A percentile compares a stretch with the other conserved stretches of the same genome.
These are phyloP conservation scores for Sinocyclocheilus rhinocerous DNA, from an alignment of 2,113 vertebrate genomes.

Conservation along the genomic window DNA sequence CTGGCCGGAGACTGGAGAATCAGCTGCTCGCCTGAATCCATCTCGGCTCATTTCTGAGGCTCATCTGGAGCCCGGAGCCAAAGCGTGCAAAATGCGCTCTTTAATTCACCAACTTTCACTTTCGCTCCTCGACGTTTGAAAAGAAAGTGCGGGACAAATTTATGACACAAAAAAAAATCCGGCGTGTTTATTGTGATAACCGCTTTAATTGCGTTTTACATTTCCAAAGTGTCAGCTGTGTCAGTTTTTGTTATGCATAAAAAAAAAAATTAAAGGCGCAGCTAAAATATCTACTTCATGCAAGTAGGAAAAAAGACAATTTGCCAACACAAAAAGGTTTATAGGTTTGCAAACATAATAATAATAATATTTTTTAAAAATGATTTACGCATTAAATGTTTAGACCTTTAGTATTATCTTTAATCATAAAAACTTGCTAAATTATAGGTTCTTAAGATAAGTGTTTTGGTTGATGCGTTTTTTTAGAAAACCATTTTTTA, in stretches of 20 bases:
- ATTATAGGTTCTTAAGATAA: background rate
- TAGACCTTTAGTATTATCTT: background rate
- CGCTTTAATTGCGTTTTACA: background rate
- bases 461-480: background rate
- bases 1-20: conserved; percentile 89
- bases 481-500: background rate
- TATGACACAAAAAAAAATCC: background rate
- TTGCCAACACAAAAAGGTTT: background rate
- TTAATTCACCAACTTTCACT: conserved; percentile 85
- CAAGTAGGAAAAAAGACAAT: background rate
- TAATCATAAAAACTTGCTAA: background rate
- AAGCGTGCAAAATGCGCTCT: conserved; percentile 89
- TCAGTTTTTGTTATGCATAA: background rate
- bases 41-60: conserved; percentile 92
- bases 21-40: conserved; percentile 94
- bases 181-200: background rate
- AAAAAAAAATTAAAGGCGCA: background rate
- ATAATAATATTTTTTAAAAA: conserved; percentile 5
- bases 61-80: conserved; percentile 89
- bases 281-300: background rate
- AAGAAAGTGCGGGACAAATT: conserved; percentile 37
- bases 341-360: background rate
- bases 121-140: conserved; percentile 46
- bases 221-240: background rate
- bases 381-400: too few species aligned